Percentiles rank a stretch among this genome's conserved stretches.
Conservation (phyloP, 2,888 invertebrate species). For the Meghimatium bilineatum region DNA sequence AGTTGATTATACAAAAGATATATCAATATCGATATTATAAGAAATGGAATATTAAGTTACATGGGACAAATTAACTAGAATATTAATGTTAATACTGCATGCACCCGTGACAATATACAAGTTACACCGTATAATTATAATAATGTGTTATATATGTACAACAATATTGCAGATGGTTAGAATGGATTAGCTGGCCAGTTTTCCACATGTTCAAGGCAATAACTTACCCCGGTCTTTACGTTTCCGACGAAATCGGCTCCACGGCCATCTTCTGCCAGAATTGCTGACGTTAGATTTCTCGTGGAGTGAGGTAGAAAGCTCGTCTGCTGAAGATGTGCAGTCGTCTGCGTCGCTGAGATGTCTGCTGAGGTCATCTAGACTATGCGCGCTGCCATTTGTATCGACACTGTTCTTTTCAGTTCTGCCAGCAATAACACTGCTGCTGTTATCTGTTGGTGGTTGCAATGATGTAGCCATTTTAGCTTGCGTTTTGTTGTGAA, state of each 20-base stretch:
- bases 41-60: too few relatives aligned
- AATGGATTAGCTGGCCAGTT: background rate
- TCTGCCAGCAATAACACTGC: slow-evolving; percentile 1
- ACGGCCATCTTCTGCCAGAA: slow-evolving; percentile 34
- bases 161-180: too few relatives aligned
- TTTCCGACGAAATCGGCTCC: slow-evolving; percentile 38
- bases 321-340: slow-evolving; percentile 20
- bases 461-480: slow-evolving; percentile 36
- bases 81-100: background rate
- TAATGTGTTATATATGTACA: background rate
- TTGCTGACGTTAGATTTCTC: slow-evolving; percentile 3
- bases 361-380: slow-evolving; percentile 18
- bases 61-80: too few relatives aligned
- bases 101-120: background rate
- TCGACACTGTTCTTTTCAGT: slow-evolving; percentile 27
- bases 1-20: too few relatives aligned
- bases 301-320: background rate
- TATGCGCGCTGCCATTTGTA: slow-evolving; percentile 30
- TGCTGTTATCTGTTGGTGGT: slow-evolving; percentile 1
- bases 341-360: background rate
- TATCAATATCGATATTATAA: too few relatives aligned
- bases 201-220: background rate
- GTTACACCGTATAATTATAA: too few relatives aligned
- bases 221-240: slow-evolving; percentile 37
- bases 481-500: background rate